These are phyloP conservation scores for Cyclopterus lumpus DNA, from an alignment of 2,797 vertebrate genomes.

Conservation along the genomic window DNA sequence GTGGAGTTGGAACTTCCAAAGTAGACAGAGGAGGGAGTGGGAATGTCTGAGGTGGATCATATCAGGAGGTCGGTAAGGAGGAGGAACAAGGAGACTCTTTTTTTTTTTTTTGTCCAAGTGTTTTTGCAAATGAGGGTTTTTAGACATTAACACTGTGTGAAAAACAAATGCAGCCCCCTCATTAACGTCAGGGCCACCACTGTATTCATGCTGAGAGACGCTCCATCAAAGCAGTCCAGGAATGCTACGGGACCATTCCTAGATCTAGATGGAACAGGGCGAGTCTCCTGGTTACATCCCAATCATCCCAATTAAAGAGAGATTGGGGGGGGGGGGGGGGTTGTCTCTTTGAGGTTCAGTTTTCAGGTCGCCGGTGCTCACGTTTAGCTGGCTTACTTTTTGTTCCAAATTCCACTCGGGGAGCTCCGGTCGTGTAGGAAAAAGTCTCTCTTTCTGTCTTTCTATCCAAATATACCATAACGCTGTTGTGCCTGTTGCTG, in stretches of 20 bases:
- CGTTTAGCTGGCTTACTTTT: background rate
- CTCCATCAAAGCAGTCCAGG: background rate
- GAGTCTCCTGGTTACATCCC: background rate
- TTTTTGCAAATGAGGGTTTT: constrained; percentile 9
- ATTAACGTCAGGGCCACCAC: background rate
- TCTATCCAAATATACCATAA: background rate
- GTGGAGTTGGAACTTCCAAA: background rate
- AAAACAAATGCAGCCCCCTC: background rate
- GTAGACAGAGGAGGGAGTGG: constrained; percentile 14
- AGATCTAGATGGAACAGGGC: background rate
- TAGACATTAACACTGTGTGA: background rate
- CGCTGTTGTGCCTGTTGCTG: background rate
- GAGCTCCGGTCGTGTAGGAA: background rate
- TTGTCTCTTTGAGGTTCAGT: background rate
- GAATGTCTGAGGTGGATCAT: constrained; percentile 3
- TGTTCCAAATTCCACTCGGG: background rate
- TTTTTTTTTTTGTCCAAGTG: background rate
- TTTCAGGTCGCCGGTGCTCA: background rate
- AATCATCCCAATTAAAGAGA: background rate
- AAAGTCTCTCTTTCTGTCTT: background rate
- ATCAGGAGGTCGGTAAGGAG: constrained; percentile 18
- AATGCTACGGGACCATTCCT: background rate
- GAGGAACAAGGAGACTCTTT: constrained; percentile 8
- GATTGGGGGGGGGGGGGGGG: background rate
- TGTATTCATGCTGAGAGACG: background rate